Conservation (phyloP, 1,140 invertebrate species). For the Eulimnadia texana region DNA sequence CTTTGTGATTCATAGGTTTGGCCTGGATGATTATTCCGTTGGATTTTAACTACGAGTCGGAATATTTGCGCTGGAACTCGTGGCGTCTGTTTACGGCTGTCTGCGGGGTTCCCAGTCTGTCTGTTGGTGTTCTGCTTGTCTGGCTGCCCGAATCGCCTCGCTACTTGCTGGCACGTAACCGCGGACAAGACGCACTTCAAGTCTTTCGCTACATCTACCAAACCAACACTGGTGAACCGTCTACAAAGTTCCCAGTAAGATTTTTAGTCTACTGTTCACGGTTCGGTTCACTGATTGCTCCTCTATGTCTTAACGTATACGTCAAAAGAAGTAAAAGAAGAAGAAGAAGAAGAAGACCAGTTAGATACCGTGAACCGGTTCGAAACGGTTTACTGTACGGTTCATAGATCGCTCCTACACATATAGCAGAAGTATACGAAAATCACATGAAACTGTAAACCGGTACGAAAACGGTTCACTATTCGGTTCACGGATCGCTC, state of each 20-base stretch:
- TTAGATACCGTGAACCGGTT: too few species aligned
- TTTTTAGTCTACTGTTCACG: constrained; percentile 26
- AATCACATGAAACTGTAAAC: too few species aligned
- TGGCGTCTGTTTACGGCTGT: constrained; percentile 66
- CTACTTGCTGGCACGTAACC: constrained; percentile 56
- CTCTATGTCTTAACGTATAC: too few species aligned
- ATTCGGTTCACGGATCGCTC: too few species aligned
- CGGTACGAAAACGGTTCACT: too few species aligned
- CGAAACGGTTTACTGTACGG: too few species aligned
- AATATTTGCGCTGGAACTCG: constrained; percentile 62
- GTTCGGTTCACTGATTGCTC: not conserved
- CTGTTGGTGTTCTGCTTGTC: constrained; percentile 46
- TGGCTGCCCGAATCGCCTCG: constrained; percentile 72
- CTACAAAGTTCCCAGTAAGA: constrained; percentile 49
- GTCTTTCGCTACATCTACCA: constrained; percentile 63
- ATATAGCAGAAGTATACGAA: too few species aligned
- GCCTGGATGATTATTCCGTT: constrained; percentile 58
- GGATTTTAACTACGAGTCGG: constrained; percentile 29
- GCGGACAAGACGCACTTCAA: constrained; percentile 50
- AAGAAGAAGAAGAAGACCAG: too few species aligned
- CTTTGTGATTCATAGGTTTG: constrained; percentile 48
- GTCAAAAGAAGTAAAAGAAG: too few species aligned
- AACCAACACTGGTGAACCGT: constrained; percentile 43
- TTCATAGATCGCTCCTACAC: too few species aligned
- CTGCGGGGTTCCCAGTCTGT: constrained; percentile 48